Conservation (phyloP, 2,113 vertebrate species). For the Epinephelus fuscoguttatus region DNA sequence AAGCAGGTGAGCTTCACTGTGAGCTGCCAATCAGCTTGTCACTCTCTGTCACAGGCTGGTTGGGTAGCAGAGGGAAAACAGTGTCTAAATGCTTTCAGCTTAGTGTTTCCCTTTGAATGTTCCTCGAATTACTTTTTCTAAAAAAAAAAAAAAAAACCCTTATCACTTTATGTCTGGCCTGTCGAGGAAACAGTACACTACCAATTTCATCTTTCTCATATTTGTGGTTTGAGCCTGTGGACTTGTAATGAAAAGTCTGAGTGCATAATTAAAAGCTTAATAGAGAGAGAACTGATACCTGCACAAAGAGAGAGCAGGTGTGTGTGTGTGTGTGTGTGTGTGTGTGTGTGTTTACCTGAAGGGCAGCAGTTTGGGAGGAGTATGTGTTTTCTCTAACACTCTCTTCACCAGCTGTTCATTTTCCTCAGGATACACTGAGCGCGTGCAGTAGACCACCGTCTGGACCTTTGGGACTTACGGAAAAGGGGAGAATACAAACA, state of each 20-base stretch:
- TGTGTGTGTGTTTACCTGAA: conserved; percentile 86
- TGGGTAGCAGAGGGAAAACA: neutral
- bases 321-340: conserved; percentile 36
- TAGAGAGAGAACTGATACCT: neutral
- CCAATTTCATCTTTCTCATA: conserved; percentile 2
- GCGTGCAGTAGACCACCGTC: conserved; percentile 93
- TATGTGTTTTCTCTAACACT: conserved; percentile 83
- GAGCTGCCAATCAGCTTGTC: neutral
- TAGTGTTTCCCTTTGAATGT: neutral
- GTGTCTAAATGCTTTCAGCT: neutral
- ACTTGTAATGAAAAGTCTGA: conserved; percentile 15
- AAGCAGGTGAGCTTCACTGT: neutral
- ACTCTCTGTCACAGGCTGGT: neutral
- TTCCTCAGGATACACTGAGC: conserved; percentile 91
- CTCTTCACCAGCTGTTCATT: conserved; percentile 90
- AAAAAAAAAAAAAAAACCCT: neutral
- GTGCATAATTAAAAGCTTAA: conserved; percentile 25
- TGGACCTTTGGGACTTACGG: conserved; percentile 89
- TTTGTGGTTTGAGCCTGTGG: conserved; percentile 9
- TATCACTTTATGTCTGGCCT: neutral
- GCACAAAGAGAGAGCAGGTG: neutral
- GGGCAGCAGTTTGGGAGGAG: conserved; percentile 81
- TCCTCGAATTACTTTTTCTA: neutral
- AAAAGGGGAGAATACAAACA: neutral
- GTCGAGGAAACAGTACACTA: neutral